phyloP scores from a whole-genome alignment of 1,140 invertebrate genomes.

The Maconellicoccus hirsutus region DNA sequence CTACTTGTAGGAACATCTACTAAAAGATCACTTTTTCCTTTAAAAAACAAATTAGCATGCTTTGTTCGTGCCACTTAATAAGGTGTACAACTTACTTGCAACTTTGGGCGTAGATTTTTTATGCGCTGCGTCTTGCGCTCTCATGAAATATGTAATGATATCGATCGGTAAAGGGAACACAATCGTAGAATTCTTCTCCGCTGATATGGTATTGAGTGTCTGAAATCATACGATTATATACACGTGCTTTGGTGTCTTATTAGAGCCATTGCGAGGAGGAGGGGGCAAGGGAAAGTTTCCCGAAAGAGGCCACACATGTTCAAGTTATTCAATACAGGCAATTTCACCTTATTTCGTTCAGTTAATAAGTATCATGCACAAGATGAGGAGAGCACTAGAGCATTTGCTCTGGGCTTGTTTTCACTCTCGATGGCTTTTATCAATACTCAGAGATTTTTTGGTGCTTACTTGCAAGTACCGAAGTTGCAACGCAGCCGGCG shows the following conservation, averaged over 20 bases:
- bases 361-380: too few species aligned
- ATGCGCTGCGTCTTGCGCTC: conserved; percentile 10
- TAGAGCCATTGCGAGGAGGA: background rate
- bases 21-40: too few species aligned
- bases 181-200: conserved; percentile 96
- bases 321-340: too few species aligned
- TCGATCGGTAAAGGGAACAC: conserved; percentile 93
- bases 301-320: background rate
- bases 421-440: too few species aligned
- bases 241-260: background rate
- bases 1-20: too few species aligned
- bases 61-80: background rate
- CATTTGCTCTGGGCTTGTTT: too few species aligned
- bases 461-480: conserved; percentile 29
- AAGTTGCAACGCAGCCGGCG: conserved; percentile 59
- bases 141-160: conserved; percentile 60
- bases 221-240: conserved; percentile 36
- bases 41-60: too few species aligned
- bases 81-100: background rate
- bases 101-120: too few species aligned
- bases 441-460: too few species aligned
- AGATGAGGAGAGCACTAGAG: too few species aligned
- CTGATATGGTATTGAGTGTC: conserved; percentile 87
- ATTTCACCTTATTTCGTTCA: background rate
- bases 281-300: too few species aligned